Evolutionary conservation across 2,113 vertebrate genomes (phyloP), one percentile per base, ranked within the genome.

Genomic region (Perca schrenkii): DNA sequence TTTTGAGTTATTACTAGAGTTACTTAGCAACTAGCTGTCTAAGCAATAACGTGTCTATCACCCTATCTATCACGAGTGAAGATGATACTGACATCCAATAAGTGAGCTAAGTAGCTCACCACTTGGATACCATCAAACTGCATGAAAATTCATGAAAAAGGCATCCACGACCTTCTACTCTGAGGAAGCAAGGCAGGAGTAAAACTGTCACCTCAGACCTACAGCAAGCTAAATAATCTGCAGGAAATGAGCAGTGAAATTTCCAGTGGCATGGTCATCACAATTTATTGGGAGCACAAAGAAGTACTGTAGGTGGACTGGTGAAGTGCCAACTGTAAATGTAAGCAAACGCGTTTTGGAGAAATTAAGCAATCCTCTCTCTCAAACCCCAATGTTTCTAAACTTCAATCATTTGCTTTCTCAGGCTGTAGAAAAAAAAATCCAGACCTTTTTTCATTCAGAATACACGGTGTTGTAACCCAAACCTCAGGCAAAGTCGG

Each of bases 311-410:
- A n/a, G 34, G 65, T 65, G 53, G 63, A 87, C 50, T 57, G 17
- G 28, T 65, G 40, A 46, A 74, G 60, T 66, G 13, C 57, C 77
- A 69, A 77, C 78, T 77, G 62, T 61, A 77, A 74, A 31, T 71
- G 43, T 54, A 34, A 16, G 17, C 75, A 16, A 22, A 25, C n/a
- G 70, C 46, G 21, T 72, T 63, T 57, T 40, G 16, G 15, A 28
- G 31, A 2, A 34, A 31, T 69, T 10, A 49, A 62, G 11, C 16
- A 60, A 17, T 49, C 58, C 12, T 69, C 34, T 34, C 54, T 43
- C 22, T 56, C 57, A 1, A 43, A 56, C 36, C 3, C 53, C 47
- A 22, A 22, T 62, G 77, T 63, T 72, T 16, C 1, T 8, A 34
- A 53, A 81, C 58, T 65, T 65, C 63, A 81, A 74, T 75, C 58